Conservation (phyloP, 2,113 vertebrate species). For the Pituophis catenifer region DNA sequence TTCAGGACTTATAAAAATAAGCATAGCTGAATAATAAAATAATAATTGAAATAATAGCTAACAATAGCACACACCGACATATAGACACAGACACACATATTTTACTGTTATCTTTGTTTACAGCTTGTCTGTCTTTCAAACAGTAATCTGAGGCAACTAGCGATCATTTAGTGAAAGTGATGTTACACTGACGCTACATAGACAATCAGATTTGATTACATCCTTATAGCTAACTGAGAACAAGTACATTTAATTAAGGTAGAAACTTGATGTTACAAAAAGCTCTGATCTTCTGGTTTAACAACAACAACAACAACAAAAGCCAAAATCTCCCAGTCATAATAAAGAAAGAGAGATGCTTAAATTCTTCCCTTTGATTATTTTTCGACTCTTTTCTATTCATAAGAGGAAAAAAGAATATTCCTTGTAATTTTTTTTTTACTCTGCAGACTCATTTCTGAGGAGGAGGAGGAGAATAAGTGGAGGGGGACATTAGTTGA, state of each 20-base stretch:
- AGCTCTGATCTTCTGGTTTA: background rate
- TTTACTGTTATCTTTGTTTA: background rate
- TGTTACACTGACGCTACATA: background rate
- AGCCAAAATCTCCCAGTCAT: background rate
- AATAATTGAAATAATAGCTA: background rate
- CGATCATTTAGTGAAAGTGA: background rate
- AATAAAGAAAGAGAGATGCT: background rate
- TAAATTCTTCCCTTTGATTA: background rate
- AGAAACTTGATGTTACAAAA: background rate
- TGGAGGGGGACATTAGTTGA: background rate
- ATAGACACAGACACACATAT: background rate
- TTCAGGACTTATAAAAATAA: background rate
- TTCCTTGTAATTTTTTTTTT: background rate
- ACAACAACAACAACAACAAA: background rate
- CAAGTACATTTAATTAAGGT: background rate
- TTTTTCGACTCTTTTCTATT: background rate
- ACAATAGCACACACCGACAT: background rate
- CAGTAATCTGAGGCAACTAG: background rate
- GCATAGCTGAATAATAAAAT: background rate
- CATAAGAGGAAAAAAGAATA: background rate
- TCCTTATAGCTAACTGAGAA: background rate
- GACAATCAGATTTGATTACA: background rate
- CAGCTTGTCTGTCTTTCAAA: background rate
- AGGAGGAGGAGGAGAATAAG: background rate
- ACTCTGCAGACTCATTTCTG: background rate